phyloP scores from a whole-genome alignment of 2,797 vertebrate species.

The Remorina albescens region DNA sequence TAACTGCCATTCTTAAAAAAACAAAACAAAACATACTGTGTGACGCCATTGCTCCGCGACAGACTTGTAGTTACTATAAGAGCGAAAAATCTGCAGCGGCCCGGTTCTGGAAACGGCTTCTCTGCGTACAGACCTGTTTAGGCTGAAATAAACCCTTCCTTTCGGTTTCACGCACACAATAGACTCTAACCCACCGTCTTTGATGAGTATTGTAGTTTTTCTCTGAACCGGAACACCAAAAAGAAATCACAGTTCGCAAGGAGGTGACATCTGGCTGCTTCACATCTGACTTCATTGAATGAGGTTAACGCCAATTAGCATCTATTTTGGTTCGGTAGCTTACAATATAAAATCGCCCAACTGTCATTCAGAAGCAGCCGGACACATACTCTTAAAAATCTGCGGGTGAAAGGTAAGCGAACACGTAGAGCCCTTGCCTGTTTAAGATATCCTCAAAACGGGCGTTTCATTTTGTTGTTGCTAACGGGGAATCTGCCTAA shows the following conservation, averaged over 20 bases:
- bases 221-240: slow-evolving; percentile 42
- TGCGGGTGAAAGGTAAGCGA: slow-evolving; percentile 80
- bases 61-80: slow-evolving; percentile 35
- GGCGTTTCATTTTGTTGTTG: slow-evolving; percentile 36
- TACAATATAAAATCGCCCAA: slow-evolving; percentile 22
- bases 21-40: not conserved
- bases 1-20: slow-evolving; percentile 5
- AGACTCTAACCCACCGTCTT: not conserved
- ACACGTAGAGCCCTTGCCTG: not conserved
- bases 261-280: slow-evolving; percentile 59
- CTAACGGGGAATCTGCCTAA: slow-evolving; percentile 43
- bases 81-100: slow-evolving; percentile 38
- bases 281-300: slow-evolving; percentile 84
- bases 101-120: not conserved
- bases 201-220: not conserved
- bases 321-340: slow-evolving; percentile 57
- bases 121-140: not conserved
- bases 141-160: not conserved
- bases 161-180: not conserved
- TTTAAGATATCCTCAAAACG: not conserved
- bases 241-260: slow-evolving; percentile 33
- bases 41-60: slow-evolving; percentile 69
- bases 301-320: slow-evolving; percentile 71
- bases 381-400: slow-evolving; percentile 54
- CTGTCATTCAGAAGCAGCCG: slow-evolving; percentile 14